Conservation (phyloP, 2,888 invertebrate species). For the Macrosiphum euphorbiae region DNA sequence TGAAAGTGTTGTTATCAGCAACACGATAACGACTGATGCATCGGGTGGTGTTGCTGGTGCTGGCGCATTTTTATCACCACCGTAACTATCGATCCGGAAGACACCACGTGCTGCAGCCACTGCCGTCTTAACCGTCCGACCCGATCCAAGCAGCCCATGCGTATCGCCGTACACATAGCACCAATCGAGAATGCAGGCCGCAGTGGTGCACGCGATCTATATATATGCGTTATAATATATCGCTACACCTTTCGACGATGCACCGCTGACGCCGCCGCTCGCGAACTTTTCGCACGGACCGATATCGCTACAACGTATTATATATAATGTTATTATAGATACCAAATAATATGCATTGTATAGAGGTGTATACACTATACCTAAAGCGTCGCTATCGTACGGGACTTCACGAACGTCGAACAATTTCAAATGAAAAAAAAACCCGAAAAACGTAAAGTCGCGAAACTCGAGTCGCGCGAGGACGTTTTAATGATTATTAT, state of each 20-base stretch:
- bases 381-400: background rate
- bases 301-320: background rate
- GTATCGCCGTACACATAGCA: conserved; percentile 36
- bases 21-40: background rate
- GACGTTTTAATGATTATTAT: background rate
- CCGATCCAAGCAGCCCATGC: conserved; percentile 15
- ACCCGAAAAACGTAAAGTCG: background rate
- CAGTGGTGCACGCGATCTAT: conserved; percentile 4
- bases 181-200: background rate
- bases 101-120: conserved; percentile 52
- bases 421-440: background rate
- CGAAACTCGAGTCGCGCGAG: background rate
- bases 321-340: background rate
- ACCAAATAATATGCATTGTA: background rate
- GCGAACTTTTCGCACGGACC: background rate
- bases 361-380: background rate
- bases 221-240: background rate
- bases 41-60: conserved; percentile 18
- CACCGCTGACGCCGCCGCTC: background rate
- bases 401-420: background rate
- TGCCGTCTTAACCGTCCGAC: conserved; percentile 49
- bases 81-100: conserved; percentile 44
- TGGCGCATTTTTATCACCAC: background rate
- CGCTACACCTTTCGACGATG: background rate
- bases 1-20: conserved; percentile 45